Evolutionary conservation across 2,888 invertebrate species (phyloP), one percentile per base, ranked within the genome.

Genomic region (Agrilus biguttatus): DNA sequence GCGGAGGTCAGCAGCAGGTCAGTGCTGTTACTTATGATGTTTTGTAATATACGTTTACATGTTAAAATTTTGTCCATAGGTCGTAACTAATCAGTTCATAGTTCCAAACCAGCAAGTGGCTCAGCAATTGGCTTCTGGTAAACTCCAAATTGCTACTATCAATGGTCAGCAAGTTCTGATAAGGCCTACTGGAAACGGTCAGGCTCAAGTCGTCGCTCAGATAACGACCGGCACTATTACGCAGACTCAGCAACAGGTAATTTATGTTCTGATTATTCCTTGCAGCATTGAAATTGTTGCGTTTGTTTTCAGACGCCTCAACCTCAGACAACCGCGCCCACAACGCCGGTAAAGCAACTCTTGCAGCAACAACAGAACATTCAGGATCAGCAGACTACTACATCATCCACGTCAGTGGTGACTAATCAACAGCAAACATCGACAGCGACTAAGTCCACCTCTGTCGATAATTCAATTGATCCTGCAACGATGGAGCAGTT

Each of bases 161-260:
- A 84, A 84, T 60, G 88, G 88, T 0, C 88, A 88, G 57, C 88
- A 88, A 63, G 85, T 89, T 23, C 71, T 88, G 36, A 83, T 89
- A 46, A 72, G 85, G 37, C 80, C 83, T 1, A 77, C 85, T 8
- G 83, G 84, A 40, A 83, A 83, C 60, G 81, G 81, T 59, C 82
- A 82, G 57, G 81, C 81, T 8, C 83, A 84, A 63, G 80, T 85
- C 43, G 83, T 85, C 14, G 82, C 80, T 1, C 81, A 82, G 55
- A 73, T 82, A 39, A 79, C 66, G 3, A 61, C 66, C 0, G 60
- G 62, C 33, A 60, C 57, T 35, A 53, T 61, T 14, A 54, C 59
- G 13, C 55, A 45, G 35, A 47, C 48, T 10, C 48, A 47, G 37
- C 44, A 39, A n/a, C 44, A 47, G 36, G 40, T 37, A 35, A 14